A percentile compares a stretch with the other conserved stretches of the same genome.
Evolutionary conservation across 2,888 invertebrate species (phyloP).

Genomic region (Brenthis hecate): DNA sequence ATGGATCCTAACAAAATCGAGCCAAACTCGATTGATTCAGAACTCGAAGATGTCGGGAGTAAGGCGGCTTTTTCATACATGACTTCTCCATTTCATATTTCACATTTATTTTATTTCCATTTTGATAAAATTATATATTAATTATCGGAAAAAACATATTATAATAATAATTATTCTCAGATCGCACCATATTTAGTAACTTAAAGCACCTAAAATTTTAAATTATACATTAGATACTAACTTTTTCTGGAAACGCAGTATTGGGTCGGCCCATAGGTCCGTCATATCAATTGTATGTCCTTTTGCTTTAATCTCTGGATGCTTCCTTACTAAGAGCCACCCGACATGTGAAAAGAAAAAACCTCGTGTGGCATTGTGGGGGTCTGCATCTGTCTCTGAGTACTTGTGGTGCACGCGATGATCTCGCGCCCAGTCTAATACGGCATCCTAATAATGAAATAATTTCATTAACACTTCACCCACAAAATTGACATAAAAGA

Average conservation of each 20-base stretch:
- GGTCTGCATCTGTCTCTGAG: conserved; percentile 96
- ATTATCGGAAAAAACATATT: too few relatives aligned
- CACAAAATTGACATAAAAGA: too few relatives aligned
- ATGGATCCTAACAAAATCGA: too few relatives aligned
- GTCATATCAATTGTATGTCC: conserved; percentile 92
- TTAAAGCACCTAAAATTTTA: background rate
- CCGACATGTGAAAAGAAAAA: conserved; percentile 98
- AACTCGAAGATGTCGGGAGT: too few relatives aligned
- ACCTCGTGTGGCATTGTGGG: conserved; percentile 94
- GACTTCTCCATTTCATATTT: too few relatives aligned
- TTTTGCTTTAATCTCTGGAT: conserved; percentile 93
- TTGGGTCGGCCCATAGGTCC: conserved; percentile 90
- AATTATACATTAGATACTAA: conserved; percentile 69
- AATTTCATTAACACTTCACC: background rate
- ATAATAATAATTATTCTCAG: too few relatives aligned
- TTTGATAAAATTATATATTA: too few relatives aligned
- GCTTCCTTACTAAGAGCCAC: conserved; percentile 95
- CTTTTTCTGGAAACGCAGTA: conserved; percentile 93
- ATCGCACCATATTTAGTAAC: too few relatives aligned
- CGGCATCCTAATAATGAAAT: conserved; percentile 83
- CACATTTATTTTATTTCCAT: too few relatives aligned
- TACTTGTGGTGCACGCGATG: conserved; percentile 95
- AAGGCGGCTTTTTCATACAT: too few relatives aligned
- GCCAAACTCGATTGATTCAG: too few relatives aligned
- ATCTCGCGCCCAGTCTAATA: conserved; percentile 90